phyloP scores from a whole-genome alignment of 2,888 invertebrate species.

The Marasmarcha lunaedactyla region DNA sequence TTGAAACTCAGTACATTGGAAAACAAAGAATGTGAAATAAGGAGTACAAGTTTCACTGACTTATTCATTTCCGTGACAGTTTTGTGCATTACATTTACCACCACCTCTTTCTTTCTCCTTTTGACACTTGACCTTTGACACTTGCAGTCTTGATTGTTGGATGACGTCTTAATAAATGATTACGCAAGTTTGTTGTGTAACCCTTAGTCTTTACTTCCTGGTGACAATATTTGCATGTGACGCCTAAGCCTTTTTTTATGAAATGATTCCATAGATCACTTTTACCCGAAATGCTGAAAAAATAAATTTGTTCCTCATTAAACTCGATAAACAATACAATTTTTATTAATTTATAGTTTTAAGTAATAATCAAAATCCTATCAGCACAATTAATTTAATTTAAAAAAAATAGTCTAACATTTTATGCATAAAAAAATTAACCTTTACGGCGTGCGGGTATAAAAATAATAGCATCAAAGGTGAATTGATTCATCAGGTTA shows the following conservation, averaged over 20 bases:
- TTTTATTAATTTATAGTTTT: conserved; percentile 7
- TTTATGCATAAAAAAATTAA: conserved; percentile 4
- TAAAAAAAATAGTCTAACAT: conserved; percentile 8
- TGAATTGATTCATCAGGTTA: conserved; percentile 8
- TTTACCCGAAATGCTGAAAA: conserved; percentile 15
- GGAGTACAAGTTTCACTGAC: conserved; percentile 8
- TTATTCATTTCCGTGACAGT: conserved; percentile 14
- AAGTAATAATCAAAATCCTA: conserved; percentile 11
- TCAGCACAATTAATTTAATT: conserved; percentile 8
- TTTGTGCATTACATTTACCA: conserved; percentile 17
- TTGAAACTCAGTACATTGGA: conserved; percentile 9
- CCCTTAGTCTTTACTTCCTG: conserved; percentile 16
- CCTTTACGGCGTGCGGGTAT: too few species aligned
- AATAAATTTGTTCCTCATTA: conserved; percentile 14
- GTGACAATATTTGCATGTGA: conserved; percentile 17
- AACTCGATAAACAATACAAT: conserved; percentile 12
- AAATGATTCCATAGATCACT: conserved; percentile 17
- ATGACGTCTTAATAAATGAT: conserved; percentile 19
- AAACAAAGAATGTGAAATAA: conserved; percentile 10
- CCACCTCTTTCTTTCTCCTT: conserved; percentile 16
- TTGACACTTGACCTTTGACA: too few species aligned
- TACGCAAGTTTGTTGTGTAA: conserved; percentile 19
- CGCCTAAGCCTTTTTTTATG: conserved; percentile 16
- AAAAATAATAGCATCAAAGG: neutral
- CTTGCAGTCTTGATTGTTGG: conserved; percentile 16